These are phyloP conservation scores for Sebastes dallii DNA, from an alignment of 2,797 vertebrate genomes.

Conservation along the genomic window DNA sequence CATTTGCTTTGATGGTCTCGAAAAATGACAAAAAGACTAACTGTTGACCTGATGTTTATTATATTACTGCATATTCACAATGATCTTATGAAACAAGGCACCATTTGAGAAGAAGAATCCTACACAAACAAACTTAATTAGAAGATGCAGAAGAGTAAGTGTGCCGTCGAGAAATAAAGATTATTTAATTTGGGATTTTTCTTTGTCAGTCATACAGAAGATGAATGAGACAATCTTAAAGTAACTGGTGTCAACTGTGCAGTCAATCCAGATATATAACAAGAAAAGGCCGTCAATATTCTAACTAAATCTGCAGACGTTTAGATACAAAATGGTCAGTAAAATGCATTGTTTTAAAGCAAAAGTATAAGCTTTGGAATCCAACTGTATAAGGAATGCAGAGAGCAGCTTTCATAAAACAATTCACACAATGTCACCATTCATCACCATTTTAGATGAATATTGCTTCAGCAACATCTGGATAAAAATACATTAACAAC, in stretches of 20 bases:
- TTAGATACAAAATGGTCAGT: conserved; percentile 53
- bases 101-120: background rate
- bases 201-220: conserved; percentile 3
- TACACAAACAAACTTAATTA: background rate
- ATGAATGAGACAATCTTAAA: background rate
- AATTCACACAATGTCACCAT: conserved; percentile 20
- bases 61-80: conserved; percentile 17
- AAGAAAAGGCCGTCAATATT: conserved; percentile 8
- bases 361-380: conserved; percentile 54
- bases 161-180: background rate
- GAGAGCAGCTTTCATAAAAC: conserved; percentile 59
- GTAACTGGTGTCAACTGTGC: conserved; percentile 1
- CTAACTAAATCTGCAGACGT: conserved; percentile 6
- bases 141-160: conserved; percentile 10
- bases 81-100: background rate
- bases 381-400: conserved; percentile 72
- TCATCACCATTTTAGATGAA: conserved; percentile 31
- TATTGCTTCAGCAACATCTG: conserved; percentile 5
- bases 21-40: background rate
- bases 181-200: background rate
- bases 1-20: background rate
- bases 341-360: conserved; percentile 45
- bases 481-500: conserved; percentile 36
- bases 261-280: conserved; percentile 36
- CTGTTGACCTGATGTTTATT: conserved; percentile 7